These are phyloP conservation scores for Diorhabda sublineata DNA, from an alignment of 1,140 invertebrate species.

Conservation along the genomic window DNA sequence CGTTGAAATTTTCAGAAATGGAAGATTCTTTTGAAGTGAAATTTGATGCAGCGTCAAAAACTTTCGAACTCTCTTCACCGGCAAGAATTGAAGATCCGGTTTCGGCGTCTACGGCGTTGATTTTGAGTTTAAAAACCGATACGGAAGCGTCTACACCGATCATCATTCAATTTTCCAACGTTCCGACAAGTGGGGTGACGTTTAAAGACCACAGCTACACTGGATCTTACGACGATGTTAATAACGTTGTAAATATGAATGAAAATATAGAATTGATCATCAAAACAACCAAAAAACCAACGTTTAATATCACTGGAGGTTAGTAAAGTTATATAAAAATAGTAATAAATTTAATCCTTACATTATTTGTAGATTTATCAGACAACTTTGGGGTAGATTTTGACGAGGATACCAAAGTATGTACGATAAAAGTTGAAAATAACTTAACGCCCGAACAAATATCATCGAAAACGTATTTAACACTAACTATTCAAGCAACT, in stretches of 20 bases:
- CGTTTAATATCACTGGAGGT: neutral
- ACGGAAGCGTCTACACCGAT: neutral
- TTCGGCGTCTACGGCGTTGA: neutral
- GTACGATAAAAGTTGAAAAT: neutral
- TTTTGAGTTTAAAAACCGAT: neutral
- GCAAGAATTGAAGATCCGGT: neutral
- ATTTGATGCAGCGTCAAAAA: neutral
- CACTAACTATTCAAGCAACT: slow-evolving; percentile 4
- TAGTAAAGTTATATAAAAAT: neutral
- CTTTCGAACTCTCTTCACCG: neutral
- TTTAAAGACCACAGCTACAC: slow-evolving; percentile 19
- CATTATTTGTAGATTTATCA: neutral
- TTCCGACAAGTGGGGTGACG: neutral
- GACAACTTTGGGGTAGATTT: neutral
- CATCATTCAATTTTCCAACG: neutral
- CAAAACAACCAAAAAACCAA: neutral
- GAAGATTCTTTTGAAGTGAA: slow-evolving; percentile 1
- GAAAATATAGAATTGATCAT: slow-evolving; percentile 7
- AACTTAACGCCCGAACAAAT: neutral
- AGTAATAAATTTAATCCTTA: neutral
- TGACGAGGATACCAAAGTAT: neutral
- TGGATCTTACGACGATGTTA: slow-evolving; percentile 14
- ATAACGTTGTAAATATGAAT: slow-evolving; percentile 9
- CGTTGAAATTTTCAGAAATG: too few relatives aligned
- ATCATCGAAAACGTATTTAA: neutral